phyloP scores from a whole-genome alignment of 2,888 invertebrate genomes.

The Dryocosmus kuriphilus region DNA sequence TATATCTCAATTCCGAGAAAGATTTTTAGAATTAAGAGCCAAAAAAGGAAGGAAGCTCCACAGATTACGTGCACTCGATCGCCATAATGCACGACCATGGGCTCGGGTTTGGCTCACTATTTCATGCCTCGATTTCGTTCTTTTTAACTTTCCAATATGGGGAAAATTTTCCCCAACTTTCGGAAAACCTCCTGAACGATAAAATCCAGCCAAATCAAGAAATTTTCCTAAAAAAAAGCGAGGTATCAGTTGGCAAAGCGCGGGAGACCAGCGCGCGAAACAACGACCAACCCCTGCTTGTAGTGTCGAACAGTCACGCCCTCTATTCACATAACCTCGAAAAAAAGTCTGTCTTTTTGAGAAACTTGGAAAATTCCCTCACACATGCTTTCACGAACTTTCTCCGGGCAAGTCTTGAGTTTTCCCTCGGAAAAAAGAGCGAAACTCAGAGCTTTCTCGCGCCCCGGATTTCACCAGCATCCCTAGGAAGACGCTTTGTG shows the following conservation, averaged over 20 bases:
- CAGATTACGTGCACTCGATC: constrained; percentile 67
- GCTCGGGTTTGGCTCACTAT: constrained; percentile 53
- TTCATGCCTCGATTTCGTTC: constrained; percentile 42
- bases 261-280: constrained; percentile 75
- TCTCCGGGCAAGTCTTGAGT: not conserved
- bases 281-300: constrained; percentile 72
- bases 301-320: constrained; percentile 68
- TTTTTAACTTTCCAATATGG: constrained; percentile 15
- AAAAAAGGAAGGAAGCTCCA: constrained; percentile 62
- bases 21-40: constrained; percentile 49
- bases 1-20: not conserved
- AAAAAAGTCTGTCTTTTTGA: constrained; percentile 26
- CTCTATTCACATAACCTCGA: constrained; percentile 75
- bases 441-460: not conserved
- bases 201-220: constrained; percentile 3
- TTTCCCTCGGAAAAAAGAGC: not conserved
- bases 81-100: constrained; percentile 70
- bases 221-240: constrained; percentile 56
- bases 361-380: not conserved
- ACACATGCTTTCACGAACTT: not conserved
- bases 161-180: constrained; percentile 19
- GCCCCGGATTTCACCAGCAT: constrained; percentile 45
- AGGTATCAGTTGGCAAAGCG: constrained; percentile 65
- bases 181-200: not conserved
- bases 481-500: constrained; percentile 46